These are phyloP conservation scores for Eupeodes luniger DNA, from an alignment of 2,888 invertebrate genomes.

Conservation along the genomic window DNA sequence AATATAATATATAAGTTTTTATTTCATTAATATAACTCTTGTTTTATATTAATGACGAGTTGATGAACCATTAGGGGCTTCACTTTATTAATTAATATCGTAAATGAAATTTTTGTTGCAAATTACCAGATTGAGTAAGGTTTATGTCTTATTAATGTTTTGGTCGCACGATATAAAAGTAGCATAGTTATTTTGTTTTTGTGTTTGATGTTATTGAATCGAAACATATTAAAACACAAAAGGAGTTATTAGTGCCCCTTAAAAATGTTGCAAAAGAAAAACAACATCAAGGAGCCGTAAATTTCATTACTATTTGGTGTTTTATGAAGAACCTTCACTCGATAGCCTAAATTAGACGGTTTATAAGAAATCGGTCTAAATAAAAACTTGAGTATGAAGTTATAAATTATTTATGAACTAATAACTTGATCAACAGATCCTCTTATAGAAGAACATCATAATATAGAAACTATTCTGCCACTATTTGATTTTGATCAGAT, in stretches of 20 bases:
- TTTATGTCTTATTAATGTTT: slow-evolving; percentile 13
- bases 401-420: too few species aligned
- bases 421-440: too few species aligned
- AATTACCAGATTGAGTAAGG: not conserved
- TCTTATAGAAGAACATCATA: too few species aligned
- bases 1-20: slow-evolving; percentile 2
- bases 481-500: too few species aligned
- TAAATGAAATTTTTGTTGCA: slow-evolving; percentile 39
- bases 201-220: not conserved
- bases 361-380: too few species aligned
- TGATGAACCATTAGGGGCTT: slow-evolving; percentile 32
- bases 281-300: too few species aligned
- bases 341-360: too few species aligned
- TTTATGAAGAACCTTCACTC: too few species aligned
- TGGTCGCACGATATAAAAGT: not conserved
- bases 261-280: too few species aligned
- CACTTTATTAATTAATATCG: slow-evolving; percentile 62
- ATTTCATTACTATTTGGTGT: too few species aligned
- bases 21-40: slow-evolving; percentile 15
- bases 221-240: slow-evolving; percentile 11
- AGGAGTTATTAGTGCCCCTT: not conserved
- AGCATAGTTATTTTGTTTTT: not conserved
- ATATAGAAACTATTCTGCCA: too few species aligned
- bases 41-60: slow-evolving; percentile 34
- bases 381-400: too few species aligned